Evolutionary conservation across 2,888 invertebrate genomes (phyloP).

Genomic region (Argyresthia goedartella): DNA sequence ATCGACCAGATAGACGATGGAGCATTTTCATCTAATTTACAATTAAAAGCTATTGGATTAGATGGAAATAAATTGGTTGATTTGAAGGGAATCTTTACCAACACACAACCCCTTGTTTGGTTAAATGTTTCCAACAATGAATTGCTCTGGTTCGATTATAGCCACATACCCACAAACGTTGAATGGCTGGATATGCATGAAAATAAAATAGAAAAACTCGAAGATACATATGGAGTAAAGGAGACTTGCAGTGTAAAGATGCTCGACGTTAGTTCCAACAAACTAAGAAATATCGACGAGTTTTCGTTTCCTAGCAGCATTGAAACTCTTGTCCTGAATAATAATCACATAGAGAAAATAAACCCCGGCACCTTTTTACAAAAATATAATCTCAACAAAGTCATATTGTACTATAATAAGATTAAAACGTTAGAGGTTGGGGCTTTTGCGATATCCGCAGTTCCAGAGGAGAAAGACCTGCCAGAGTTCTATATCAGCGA

Average conservation of each 20-base stretch:
- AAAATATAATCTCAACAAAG: constrained; percentile 80
- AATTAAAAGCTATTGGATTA: constrained; percentile 80
- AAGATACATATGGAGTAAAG: constrained; percentile 78
- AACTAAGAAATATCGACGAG: constrained; percentile 76
- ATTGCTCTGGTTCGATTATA: constrained; percentile 84
- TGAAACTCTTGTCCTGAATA: constrained; percentile 78
- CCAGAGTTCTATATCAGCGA: constrained; percentile 85
- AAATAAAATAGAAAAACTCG: constrained; percentile 81
- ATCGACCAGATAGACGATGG: constrained; percentile 83
- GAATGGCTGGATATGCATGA: constrained; percentile 87
- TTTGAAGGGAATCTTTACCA: constrained; percentile 82
- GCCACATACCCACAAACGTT: constrained; percentile 79
- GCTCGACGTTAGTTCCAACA: constrained; percentile 83
- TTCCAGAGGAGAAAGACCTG: constrained; percentile 76
- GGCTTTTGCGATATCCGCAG: constrained; percentile 76
- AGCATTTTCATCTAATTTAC: constrained; percentile 80
- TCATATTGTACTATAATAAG: constrained; percentile 82
- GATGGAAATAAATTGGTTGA: constrained; percentile 84
- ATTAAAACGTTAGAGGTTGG: constrained; percentile 79
- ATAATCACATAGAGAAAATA: constrained; percentile 79
- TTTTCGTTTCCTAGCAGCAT: constrained; percentile 80
- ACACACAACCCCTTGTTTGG: constrained; percentile 81
- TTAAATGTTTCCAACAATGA: constrained; percentile 86
- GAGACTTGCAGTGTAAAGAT: constrained; percentile 78
- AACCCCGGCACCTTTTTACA: constrained; percentile 79